Percentiles rank a stretch among this genome's conserved stretches.
Conservation (phyloP, 2,888 invertebrate species). For the Thelaira solivaga region DNA sequence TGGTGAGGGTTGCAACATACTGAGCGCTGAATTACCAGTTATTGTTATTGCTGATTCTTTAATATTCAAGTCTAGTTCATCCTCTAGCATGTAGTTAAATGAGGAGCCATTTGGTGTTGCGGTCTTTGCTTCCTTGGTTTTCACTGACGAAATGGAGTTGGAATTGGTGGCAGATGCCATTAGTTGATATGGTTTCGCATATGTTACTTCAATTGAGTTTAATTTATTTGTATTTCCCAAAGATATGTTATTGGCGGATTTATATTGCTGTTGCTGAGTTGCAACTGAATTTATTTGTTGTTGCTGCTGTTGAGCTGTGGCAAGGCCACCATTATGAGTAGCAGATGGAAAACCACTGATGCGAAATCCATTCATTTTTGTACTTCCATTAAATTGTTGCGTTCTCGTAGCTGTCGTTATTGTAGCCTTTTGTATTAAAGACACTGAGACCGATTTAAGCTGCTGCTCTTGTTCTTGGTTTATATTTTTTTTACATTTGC, state of each 20-base stretch:
- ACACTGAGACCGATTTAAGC: not conserved
- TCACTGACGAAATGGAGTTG: not conserved
- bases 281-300: conserved; percentile 27
- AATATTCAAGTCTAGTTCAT: conserved; percentile 71
- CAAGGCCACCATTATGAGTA: conserved; percentile 58
- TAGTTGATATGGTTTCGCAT: conserved; percentile 49
- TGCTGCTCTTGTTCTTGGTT: not conserved
- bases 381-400: conserved; percentile 36
- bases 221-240: conserved; percentile 54
- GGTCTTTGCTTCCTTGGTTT: not conserved
- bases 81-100: conserved; percentile 58
- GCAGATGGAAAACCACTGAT: conserved; percentile 72
- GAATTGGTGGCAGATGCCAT: conserved; percentile 11
- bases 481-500: conserved; percentile 22
- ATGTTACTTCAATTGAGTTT: conserved; percentile 50
- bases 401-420: not conserved
- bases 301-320: conserved; percentile 49
- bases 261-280: conserved; percentile 45
- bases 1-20: conserved; percentile 68
- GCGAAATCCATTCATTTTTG: conserved; percentile 72
- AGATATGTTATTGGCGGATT: conserved; percentile 35
- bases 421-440: conserved; percentile 17
- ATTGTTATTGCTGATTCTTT: conserved; percentile 68
- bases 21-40: conserved; percentile 63
- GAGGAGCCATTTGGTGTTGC: conserved; percentile 59